phyloP scores from a whole-genome alignment of 2,888 invertebrate genomes.

The Andrena haemorrhoa region DNA sequence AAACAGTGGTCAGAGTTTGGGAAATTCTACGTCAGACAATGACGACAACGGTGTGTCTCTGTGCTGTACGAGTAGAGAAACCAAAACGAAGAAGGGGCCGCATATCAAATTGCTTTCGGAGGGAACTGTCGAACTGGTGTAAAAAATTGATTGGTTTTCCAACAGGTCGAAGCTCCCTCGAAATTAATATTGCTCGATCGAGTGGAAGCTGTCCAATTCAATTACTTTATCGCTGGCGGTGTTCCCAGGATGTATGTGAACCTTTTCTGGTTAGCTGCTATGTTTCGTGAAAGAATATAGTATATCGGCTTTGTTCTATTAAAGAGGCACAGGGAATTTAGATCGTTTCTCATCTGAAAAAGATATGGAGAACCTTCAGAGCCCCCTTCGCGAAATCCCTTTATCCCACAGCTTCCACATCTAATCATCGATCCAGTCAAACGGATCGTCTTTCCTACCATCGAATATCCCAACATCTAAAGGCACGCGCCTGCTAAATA shows the following conservation, averaged over 20 bases:
- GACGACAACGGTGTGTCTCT: neutral
- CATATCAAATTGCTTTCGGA: constrained; percentile 11
- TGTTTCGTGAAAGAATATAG: neutral
- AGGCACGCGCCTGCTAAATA: neutral
- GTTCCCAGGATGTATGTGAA: neutral
- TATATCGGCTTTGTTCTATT: no score
- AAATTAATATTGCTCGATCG: constrained; percentile 20
- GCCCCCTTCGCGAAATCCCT: neutral
- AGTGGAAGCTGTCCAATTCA: constrained; percentile 6
- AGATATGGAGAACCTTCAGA: no score
- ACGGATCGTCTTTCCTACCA: neutral
- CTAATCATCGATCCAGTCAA: neutral
- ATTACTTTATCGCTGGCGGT: constrained; percentile 9
- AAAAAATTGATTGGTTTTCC: constrained; percentile 9
- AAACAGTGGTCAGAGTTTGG: neutral
- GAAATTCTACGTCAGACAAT: neutral
- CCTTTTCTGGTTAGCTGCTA: neutral
- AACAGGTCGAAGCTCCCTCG: neutral
- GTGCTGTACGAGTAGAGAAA: neutral
- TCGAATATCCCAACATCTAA: neutral
- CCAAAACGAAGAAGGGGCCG: neutral
- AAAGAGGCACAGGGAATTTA: neutral
- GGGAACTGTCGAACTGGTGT: neutral
- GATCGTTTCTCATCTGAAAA: no score
- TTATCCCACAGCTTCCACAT: neutral